phyloP scores from a whole-genome alignment of 2,797 vertebrate species.

The Acipenser ruthenus region DNA sequence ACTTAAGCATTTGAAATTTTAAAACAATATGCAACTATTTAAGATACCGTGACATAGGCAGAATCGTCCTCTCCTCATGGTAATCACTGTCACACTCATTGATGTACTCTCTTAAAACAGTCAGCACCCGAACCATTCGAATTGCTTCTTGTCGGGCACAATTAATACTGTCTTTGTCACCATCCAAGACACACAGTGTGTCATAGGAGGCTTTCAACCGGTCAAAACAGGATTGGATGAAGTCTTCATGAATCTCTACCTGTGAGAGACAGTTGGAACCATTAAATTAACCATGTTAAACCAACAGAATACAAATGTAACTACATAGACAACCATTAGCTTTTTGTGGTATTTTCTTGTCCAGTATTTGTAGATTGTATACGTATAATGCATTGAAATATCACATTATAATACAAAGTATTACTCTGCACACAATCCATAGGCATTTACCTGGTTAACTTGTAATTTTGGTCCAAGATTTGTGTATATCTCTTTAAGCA shows the following conservation, averaged over 20 bases:
- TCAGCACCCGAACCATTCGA: conserved; percentile 95
- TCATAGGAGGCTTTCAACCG: conserved; percentile 97
- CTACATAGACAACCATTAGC: no score
- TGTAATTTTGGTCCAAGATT: conserved; percentile 97
- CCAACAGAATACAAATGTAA: no score
- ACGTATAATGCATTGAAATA: no score
- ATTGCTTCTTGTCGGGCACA: conserved; percentile 96
- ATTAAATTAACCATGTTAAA: no score
- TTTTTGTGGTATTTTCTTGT: no score
- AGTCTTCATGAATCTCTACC: conserved; percentile 98
- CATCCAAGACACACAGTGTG: conserved; percentile 93
- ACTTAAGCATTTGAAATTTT: no score
- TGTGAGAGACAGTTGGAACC: conserved; percentile 30
- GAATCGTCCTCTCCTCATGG: conserved; percentile 95
- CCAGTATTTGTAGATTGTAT: no score
- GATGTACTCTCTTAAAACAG: conserved; percentile 94
- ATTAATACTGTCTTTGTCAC: conserved; percentile 98
- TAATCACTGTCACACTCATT: conserved; percentile 99
- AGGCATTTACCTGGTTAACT: conserved; percentile 83
- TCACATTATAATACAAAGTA: no score
- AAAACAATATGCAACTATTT: not conserved
- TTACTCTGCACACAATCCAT: no score
- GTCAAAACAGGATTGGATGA: conserved; percentile 98
- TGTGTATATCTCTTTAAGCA: conserved; percentile 98
- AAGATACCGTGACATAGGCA: conserved; percentile 94